These are phyloP conservation scores for Chrysina gloriosa DNA, from an alignment of 2,888 invertebrate genomes.

Conservation along the genomic window DNA sequence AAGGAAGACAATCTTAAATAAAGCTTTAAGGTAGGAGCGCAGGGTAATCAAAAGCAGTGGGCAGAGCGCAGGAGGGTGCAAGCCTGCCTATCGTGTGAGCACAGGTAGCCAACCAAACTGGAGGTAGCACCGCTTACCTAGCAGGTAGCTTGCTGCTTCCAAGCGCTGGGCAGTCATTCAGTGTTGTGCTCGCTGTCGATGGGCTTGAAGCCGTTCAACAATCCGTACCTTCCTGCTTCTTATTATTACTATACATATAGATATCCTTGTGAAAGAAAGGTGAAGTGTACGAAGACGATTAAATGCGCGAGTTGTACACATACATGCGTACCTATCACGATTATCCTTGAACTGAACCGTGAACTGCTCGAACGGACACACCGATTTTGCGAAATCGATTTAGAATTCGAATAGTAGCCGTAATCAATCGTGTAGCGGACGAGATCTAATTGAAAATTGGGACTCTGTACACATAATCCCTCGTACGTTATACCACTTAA, in stretches of 20 bases:
- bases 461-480: background rate
- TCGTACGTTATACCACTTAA: constrained; percentile 6
- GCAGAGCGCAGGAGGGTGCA: constrained; percentile 62
- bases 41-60: constrained; percentile 62
- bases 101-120: constrained; percentile 64
- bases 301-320: constrained; percentile 16
- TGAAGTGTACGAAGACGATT: constrained; percentile 22
- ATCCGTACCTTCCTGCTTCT: constrained; percentile 31
- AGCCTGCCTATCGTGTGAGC: constrained; percentile 64
- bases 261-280: constrained; percentile 34
- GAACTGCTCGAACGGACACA: constrained; percentile 24
- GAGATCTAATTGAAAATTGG: constrained; percentile 29
- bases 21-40: constrained; percentile 44
- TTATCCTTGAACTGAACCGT: constrained; percentile 42
- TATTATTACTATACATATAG: constrained; percentile 14
- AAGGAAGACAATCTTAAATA: constrained; percentile 41
- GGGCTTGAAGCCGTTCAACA: constrained; percentile 59
- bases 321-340: background rate
- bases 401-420: constrained; percentile 26
- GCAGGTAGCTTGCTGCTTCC: constrained; percentile 59
- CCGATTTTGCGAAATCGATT: constrained; percentile 22
- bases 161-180: constrained; percentile 63
- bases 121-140: constrained; percentile 64
- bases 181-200: constrained; percentile 64
- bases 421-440: background rate